Evolutionary conservation across 2,113 vertebrate species (phyloP).

Genomic region (Carettochelys insculpta): DNA sequence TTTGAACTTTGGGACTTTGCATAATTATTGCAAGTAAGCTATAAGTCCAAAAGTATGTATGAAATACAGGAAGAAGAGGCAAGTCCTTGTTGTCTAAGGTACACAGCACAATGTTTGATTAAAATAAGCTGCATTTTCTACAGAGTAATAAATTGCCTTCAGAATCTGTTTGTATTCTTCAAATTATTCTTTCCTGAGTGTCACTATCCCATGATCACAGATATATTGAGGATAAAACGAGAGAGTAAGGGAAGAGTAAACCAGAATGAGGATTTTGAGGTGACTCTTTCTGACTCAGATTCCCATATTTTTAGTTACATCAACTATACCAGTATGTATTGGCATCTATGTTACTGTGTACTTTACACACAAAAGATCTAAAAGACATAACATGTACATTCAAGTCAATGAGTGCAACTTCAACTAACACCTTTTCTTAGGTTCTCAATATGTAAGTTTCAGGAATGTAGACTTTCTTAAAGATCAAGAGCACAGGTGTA

Average conservation of each 20-base stretch:
- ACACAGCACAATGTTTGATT: background rate
- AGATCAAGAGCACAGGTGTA: background rate
- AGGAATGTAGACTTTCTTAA: background rate
- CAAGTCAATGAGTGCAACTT: background rate
- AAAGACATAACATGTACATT: background rate
- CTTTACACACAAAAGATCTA: background rate
- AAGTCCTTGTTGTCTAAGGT: background rate
- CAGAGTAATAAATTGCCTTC: background rate
- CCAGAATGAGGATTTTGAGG: background rate
- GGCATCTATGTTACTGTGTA: background rate
- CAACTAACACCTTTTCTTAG: background rate
- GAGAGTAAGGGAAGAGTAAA: background rate
- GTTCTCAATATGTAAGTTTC: background rate
- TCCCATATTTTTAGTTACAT: background rate
- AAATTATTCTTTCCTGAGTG: background rate
- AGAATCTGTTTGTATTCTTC: background rate
- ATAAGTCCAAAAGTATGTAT: background rate
- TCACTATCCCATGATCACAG: background rate
- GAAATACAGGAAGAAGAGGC: background rate
- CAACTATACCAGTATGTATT: background rate
- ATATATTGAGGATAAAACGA: background rate
- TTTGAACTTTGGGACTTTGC: background rate
- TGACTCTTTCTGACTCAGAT: background rate
- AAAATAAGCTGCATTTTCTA: background rate
- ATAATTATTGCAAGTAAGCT: background rate